phyloP scores from a whole-genome alignment of 2,797 vertebrate genomes.

The Glossophaga mutica region DNA sequence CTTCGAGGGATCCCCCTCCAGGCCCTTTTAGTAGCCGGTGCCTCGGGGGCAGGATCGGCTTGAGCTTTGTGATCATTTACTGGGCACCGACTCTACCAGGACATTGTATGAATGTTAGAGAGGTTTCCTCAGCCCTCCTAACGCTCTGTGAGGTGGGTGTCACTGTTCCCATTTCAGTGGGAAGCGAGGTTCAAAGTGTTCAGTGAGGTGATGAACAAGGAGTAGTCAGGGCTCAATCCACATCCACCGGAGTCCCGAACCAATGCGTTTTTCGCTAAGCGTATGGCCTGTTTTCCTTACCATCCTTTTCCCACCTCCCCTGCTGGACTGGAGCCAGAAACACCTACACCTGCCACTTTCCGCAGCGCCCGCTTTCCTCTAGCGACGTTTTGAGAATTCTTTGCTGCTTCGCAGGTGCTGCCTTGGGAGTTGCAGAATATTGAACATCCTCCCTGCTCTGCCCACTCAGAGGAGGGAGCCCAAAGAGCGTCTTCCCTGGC shows the following conservation, averaged over 20 bases:
- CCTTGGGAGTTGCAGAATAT: no score
- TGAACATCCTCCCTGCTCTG: no score
- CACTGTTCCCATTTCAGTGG: neutral
- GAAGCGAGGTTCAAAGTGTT: neutral
- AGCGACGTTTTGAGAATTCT: neutral
- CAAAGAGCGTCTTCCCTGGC: accelerated
- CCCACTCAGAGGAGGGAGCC: no score
- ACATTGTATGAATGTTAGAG: neutral
- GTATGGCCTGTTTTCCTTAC: neutral
- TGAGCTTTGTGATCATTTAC: neutral
- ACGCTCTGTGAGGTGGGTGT: neutral
- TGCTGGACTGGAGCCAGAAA: neutral
- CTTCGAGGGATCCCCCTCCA: no score
- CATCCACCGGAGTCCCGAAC: neutral
- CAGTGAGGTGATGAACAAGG: neutral
- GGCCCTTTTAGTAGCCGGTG: neutral
- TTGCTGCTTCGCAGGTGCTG: neutral
- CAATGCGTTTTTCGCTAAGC: neutral
- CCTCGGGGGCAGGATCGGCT: neutral
- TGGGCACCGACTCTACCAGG: neutral
- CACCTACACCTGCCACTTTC: neutral
- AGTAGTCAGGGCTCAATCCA: no score
- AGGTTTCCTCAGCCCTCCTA: neutral
- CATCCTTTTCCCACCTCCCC: neutral
- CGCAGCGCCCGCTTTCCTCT: neutral